Percentiles rank a stretch among this genome's conserved stretches.
Evolutionary conservation across 2,113 vertebrate genomes (phyloP).

Genomic region (Chamaetylas fuelleborni): DNA sequence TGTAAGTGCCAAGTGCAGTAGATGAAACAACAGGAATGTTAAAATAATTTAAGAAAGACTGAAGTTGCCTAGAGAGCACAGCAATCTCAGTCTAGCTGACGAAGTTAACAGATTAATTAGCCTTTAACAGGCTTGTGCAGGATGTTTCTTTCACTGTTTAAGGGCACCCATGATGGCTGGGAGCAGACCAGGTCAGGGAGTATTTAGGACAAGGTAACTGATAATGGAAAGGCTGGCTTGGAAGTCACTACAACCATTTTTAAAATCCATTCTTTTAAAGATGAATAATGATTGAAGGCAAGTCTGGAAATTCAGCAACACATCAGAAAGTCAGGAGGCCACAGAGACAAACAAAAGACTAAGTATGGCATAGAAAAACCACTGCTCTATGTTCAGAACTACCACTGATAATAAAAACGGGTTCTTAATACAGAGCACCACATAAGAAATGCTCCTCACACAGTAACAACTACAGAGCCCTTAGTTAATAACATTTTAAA

Average conservation of each 20-base stretch:
- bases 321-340: not conserved
- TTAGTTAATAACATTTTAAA: not conserved
- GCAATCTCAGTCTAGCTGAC: not conserved
- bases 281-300: not conserved
- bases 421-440: not conserved
- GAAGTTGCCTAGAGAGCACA: not conserved
- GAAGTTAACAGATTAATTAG: not conserved
- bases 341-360: not conserved
- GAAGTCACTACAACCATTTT: not conserved
- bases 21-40: not conserved
- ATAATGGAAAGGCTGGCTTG: not conserved
- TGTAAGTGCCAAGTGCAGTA: not conserved
- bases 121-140: not conserved
- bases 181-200: not conserved
- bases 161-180: not conserved
- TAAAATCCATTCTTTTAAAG: not conserved
- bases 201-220: not conserved
- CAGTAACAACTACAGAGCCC: not conserved
- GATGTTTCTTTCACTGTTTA: not conserved
- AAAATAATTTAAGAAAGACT: not conserved
- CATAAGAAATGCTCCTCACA: fast-evolving
- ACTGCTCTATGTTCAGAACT: not conserved
- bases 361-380: not conserved
- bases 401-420: not conserved
- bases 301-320: not conserved